Conservation (phyloP, 2,113 vertebrate species). For the Scytalopus superciliaris region DNA sequence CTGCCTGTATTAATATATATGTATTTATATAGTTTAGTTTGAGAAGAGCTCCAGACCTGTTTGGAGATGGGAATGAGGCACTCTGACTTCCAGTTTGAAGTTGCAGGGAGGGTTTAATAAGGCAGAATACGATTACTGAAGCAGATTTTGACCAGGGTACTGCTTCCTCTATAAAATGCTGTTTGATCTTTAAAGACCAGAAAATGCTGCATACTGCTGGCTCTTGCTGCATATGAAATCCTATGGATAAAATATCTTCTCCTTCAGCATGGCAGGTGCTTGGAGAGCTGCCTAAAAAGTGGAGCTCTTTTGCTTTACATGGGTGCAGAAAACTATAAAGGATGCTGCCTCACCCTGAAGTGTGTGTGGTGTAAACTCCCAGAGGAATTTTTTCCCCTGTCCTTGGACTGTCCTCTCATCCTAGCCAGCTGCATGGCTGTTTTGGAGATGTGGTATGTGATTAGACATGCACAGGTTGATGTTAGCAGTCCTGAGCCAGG, state of each 20-base stretch:
- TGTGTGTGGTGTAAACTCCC: not conserved
- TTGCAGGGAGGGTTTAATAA: conserved; percentile 18
- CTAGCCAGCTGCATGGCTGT: rapidly evolving
- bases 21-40: not conserved
- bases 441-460: not conserved
- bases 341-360: not conserved
- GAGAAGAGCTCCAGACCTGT: not conserved
- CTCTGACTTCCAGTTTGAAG: not conserved
- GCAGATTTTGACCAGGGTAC: not conserved
- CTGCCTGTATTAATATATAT: not conserved
- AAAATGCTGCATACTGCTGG: not conserved
- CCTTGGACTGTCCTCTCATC: not conserved
- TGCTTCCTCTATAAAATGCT: not conserved
- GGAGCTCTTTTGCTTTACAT: not conserved
- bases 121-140: not conserved
- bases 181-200: conserved; percentile 46
- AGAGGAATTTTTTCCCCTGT: not conserved
- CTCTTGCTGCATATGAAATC: not conserved
- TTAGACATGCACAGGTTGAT: rapidly evolving
- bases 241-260: not conserved
- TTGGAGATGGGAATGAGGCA: not conserved
- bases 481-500: not conserved
- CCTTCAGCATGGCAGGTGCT: not conserved
- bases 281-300: not conserved
- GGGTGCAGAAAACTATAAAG: not conserved